These are phyloP conservation scores for Phymatocera aterrima DNA, from an alignment of 2,888 invertebrate genomes.

Conservation along the genomic window DNA sequence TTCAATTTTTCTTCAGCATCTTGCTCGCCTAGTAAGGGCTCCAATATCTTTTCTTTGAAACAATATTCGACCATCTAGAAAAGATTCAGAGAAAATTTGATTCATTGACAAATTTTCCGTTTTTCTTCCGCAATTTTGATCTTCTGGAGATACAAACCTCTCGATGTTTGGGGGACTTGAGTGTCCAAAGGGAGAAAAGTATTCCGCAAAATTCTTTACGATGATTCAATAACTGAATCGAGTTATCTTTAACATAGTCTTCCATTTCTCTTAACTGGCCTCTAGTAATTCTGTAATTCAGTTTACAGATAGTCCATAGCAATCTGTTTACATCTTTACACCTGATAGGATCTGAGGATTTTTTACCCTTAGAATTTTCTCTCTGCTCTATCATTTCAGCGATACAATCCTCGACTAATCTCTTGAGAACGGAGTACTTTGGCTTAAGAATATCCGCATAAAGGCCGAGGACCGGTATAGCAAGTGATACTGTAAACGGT, in stretches of 20 bases:
- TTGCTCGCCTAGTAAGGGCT: slow-evolving; percentile 43
- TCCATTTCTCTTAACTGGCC: slow-evolving; percentile 56
- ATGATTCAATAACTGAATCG: slow-evolving; percentile 61
- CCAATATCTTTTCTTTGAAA: slow-evolving; percentile 44
- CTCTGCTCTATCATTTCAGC: slow-evolving; percentile 52
- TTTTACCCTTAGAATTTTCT: slow-evolving; percentile 48
- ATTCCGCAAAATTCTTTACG: slow-evolving; percentile 67
- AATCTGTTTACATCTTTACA: slow-evolving; percentile 74
- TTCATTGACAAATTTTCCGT: background rate
- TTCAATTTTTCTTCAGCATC: slow-evolving; percentile 65
- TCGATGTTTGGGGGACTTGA: slow-evolving; percentile 66
- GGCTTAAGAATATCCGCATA: slow-evolving; percentile 72
- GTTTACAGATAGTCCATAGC: slow-evolving; percentile 72
- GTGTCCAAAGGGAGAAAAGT: slow-evolving; percentile 73
- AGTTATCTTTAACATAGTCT: slow-evolving; percentile 35
- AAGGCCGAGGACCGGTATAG: slow-evolving; percentile 72
- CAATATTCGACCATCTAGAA: slow-evolving; percentile 48
- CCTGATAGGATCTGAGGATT: slow-evolving; percentile 60
- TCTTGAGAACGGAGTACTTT: slow-evolving; percentile 65
- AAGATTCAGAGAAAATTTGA: background rate
- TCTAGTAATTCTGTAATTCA: slow-evolving; percentile 62
- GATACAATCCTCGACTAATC: slow-evolving; percentile 64
- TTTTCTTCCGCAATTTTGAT: background rate
- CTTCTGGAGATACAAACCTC: slow-evolving; percentile 50
- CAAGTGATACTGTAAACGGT: slow-evolving; percentile 68